Evolutionary conservation across 2,797 vertebrate species (phyloP).

Genomic region (Sternotherus odoratus): DNA sequence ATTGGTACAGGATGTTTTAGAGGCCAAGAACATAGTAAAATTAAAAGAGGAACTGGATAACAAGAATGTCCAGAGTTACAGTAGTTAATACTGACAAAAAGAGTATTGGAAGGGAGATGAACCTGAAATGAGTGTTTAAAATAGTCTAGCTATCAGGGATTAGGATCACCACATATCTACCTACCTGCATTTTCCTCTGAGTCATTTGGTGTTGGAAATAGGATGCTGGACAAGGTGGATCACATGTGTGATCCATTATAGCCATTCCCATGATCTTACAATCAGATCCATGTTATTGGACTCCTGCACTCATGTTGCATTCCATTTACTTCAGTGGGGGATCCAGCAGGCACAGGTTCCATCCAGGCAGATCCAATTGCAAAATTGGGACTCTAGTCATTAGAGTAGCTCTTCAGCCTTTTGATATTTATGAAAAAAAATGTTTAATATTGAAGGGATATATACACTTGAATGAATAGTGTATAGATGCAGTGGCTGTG

Average conservation of each 20-base stretch:
- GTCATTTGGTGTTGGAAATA: neutral
- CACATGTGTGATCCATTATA: neutral
- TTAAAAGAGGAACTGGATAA: neutral
- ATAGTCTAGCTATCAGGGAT: neutral
- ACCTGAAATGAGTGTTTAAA: neutral
- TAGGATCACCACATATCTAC: neutral
- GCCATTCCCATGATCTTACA: neutral
- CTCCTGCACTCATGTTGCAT: neutral
- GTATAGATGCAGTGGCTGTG: neutral
- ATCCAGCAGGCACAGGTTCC: neutral
- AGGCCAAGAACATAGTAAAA: neutral
- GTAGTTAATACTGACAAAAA: neutral
- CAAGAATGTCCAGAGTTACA: neutral
- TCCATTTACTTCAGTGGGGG: neutral
- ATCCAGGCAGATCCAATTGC: neutral
- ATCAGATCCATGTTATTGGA: neutral
- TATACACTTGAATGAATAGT: accelerated
- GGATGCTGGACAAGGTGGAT: neutral
- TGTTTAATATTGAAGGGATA: neutral
- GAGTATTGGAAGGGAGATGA: neutral
- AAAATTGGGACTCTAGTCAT: neutral
- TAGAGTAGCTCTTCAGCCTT: neutral
- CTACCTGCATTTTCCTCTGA: neutral
- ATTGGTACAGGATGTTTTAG: neutral
- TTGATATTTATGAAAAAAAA: neutral